phyloP scores from a whole-genome alignment of 2,888 invertebrate genomes.

The Caenorhabditis uteleia region DNA sequence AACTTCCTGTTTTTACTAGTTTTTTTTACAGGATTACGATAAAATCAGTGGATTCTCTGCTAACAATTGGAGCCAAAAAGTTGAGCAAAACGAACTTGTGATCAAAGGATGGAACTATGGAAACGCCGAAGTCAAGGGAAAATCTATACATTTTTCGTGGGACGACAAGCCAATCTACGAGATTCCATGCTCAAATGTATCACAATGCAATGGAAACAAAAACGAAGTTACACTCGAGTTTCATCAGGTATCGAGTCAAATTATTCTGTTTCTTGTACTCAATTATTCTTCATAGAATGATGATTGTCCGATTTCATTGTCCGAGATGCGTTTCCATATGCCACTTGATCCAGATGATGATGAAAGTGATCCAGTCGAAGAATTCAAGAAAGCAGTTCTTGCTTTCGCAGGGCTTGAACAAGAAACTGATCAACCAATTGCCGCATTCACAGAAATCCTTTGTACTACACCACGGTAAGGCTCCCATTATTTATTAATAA shows the following conservation, averaged over 20 bases:
- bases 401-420: slow-evolving; percentile 91
- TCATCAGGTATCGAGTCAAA: slow-evolving; percentile 47
- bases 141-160: slow-evolving; percentile 60
- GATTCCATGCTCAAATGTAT: slow-evolving; percentile 92
- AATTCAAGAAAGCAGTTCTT: slow-evolving; percentile 95
- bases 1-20: background rate
- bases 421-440: slow-evolving; percentile 93
- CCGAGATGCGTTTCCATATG: slow-evolving; percentile 97
- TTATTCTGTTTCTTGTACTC: slow-evolving; percentile 4
- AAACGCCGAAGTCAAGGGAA: slow-evolving; percentile 85
- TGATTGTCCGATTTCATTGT: slow-evolving; percentile 92
- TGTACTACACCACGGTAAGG: slow-evolving; percentile 94
- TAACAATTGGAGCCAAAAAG: slow-evolving; percentile 80
- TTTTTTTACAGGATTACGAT: slow-evolving; percentile 80
- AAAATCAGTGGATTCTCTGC: slow-evolving; percentile 89
- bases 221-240: slow-evolving; percentile 98
- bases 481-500: background rate
- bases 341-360: slow-evolving; percentile 80
- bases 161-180: slow-evolving; percentile 80
- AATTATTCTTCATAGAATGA: slow-evolving; percentile 77
- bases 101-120: slow-evolving; percentile 99
- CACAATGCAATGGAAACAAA: slow-evolving; percentile 92
- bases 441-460: slow-evolving; percentile 92
- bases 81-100: slow-evolving; percentile 89
- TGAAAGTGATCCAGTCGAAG: slow-evolving; percentile 88